Evolutionary conservation across 2,797 vertebrate genomes (phyloP), one percentile per base, ranked within the genome.

Genomic region (Sparidentex hasta): DNA sequence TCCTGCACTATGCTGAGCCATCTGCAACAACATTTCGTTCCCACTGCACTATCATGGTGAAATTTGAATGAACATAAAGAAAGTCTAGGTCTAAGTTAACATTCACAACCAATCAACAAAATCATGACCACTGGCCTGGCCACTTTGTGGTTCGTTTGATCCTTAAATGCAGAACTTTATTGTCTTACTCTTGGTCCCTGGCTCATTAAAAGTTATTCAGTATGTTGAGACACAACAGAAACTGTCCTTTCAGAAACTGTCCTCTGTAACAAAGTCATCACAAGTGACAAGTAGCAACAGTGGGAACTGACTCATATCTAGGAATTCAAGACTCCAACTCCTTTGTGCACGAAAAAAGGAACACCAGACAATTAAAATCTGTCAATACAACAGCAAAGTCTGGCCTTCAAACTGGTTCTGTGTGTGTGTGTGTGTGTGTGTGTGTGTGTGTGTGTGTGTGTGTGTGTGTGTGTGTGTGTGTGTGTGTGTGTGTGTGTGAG

Each of bases 161-260:
- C 43, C 65, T 62, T 75, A 77, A 69, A 80, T 80, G 58, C 55
- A 76, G 66, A 47, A 74, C 76, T 73, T 63, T 27, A 76, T 66
- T 47, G 13, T 74, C 47, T 66, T 62, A 11, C 52, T 57, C 56
- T 57, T 27, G 44, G 38, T 54, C 29, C 43, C 43, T 46, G 65
- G 21, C 29, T 81, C 62, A 84, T 84, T 62, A 71, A 69, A 81
- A 62, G 38, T 2, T 5, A 79, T 76, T 44, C 27, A 29, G 9
- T 6, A 29, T 29, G 25, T 41, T 54, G 27, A 66, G 21, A 57
- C 51, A 76, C 47, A n/a, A 33, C 29, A 52, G 38, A 73, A 20
- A 54, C 12, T 64, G 67, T 38, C 47, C 21, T 61, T 14, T 61
- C 48, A 62, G 11, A 20, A 18, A 62, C 23, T 63, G 25, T 61